Evolutionary conservation across 1,140 invertebrate genomes (phyloP), one percentile per base, ranked within the genome.

Genomic region (Drosophila kurseongensis): DNA sequence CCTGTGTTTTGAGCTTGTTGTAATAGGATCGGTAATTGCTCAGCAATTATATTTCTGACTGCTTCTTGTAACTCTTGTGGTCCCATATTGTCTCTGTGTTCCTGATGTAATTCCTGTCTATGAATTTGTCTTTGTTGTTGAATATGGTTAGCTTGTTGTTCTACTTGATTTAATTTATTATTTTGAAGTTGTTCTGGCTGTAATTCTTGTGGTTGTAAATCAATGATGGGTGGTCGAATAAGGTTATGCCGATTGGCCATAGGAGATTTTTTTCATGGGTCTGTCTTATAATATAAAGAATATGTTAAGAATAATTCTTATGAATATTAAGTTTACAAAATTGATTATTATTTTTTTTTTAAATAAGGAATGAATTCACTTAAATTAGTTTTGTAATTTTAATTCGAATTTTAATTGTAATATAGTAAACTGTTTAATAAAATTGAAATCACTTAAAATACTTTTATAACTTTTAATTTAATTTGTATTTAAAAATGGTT

Each of bases 181-280:
- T n/a, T n/a, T n/a, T n/a, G n/a, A n/a, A n/a, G n/a, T n/a, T 32
- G 6, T 42, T 42, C 42, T 18, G 42, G 42, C 42, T 45, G 42
- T n/a, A n/a, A n/a, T 45, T 45, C 5, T 45, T 16, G 14, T 7
- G 29, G 29, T 4, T 45, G 14, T 18, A 45, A 18, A 18, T 45
- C 14, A n/a, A 45, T 45, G 8, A 45, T 9, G 14, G 42, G 42
- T n/a, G 42, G 14, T 45, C 42, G 16, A 23, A 45, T 45, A 14
- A 42, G 14, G 7, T 42, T 42, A 14, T 12, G 41, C 41, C n/a
- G 41, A 42, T 42, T 42, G 41, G 41, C 41, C n/a, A 42, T 42
- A 42, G 14, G 41, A 8, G n/a, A 42, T 7, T 18, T 42, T 42
- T 42, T 12, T 4, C 14, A 16, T 42, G 14, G 41, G n/a, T 42